These are phyloP conservation scores for Poecile atricapillus DNA, from an alignment of 2,113 vertebrate genomes.

Conservation along the genomic window DNA sequence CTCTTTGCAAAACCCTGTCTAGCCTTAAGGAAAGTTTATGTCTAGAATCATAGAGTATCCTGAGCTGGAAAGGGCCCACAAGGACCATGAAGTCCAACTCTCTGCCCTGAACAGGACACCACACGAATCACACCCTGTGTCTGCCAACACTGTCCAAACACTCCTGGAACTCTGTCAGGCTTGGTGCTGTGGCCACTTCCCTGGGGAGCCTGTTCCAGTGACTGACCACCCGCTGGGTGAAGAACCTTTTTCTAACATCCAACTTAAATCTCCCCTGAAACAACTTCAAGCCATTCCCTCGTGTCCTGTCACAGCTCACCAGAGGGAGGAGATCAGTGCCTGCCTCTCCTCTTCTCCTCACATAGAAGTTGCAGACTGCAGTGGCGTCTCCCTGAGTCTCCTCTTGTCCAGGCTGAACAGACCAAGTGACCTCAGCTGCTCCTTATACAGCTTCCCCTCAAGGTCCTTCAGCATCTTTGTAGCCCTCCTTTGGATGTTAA, in stretches of 20 bases:
- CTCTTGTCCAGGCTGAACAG: not conserved
- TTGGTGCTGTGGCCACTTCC: not conserved
- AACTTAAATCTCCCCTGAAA: accelerated
- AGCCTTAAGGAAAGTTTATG: not conserved
- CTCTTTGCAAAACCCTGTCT: not conserved
- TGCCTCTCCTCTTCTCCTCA: not conserved
- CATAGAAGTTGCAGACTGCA: accelerated
- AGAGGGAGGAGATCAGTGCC: not conserved
- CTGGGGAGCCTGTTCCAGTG: too few species aligned
- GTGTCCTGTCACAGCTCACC: accelerated
- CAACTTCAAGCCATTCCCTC: too few species aligned
- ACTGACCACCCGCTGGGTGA: not conserved
- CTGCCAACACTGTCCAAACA: not conserved
- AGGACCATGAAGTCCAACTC: not conserved
- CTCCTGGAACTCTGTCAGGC: not conserved
- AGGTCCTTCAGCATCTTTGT: too few species aligned
- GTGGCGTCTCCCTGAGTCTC: not conserved
- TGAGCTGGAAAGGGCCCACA: not conserved
- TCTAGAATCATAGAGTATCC: not conserved
- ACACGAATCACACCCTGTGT: too few species aligned
- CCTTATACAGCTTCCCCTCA: accelerated
- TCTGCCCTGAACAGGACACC: not conserved
- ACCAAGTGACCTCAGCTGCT: not conserved
- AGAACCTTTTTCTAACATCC: not conserved
- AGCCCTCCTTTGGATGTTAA: not conserved